Percentiles rank a stretch among this genome's conserved stretches.
phyloP scores from a whole-genome alignment of 2,888 invertebrate species.

The Dynastes maya region DNA sequence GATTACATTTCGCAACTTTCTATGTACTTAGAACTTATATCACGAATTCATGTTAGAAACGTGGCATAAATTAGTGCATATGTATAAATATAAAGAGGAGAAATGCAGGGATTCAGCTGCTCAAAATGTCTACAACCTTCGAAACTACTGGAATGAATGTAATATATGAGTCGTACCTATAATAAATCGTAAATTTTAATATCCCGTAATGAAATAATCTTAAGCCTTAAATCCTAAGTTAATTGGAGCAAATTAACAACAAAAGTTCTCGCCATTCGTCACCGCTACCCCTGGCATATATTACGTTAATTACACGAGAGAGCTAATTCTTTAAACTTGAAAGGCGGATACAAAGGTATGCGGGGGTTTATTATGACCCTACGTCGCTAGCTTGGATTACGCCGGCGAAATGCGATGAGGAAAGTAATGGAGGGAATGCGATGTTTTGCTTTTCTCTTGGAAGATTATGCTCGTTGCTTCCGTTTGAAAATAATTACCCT shows the following conservation, averaged over 20 bases:
- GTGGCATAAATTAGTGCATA: too few species aligned
- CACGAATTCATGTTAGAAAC: too few species aligned
- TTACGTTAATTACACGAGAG: conserved; percentile 18
- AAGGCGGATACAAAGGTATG: conserved; percentile 4
- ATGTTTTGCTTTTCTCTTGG: background rate
- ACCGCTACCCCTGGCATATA: background rate
- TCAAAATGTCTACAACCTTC: too few species aligned
- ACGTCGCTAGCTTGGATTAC: background rate
- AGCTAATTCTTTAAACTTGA: conserved; percentile 24
- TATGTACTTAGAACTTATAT: too few species aligned
- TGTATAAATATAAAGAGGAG: too few species aligned
- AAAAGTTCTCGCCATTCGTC: conserved; percentile 1
- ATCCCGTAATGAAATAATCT: background rate
- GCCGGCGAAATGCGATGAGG: background rate
- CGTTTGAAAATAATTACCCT: conserved; percentile 26
- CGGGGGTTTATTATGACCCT: background rate
- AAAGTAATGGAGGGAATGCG: background rate
- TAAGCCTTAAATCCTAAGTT: background rate
- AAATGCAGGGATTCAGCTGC: too few species aligned
- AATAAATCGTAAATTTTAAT: background rate
- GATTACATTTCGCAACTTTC: too few species aligned
- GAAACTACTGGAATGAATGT: too few species aligned
- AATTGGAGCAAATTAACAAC: conserved; percentile 11
- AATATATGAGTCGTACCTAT: too few species aligned
- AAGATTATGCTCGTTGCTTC: background rate